Evolutionary conservation across 2,888 invertebrate genomes (phyloP), one percentile per base, ranked within the genome.

Genomic region (Meghimatium bilineatum): DNA sequence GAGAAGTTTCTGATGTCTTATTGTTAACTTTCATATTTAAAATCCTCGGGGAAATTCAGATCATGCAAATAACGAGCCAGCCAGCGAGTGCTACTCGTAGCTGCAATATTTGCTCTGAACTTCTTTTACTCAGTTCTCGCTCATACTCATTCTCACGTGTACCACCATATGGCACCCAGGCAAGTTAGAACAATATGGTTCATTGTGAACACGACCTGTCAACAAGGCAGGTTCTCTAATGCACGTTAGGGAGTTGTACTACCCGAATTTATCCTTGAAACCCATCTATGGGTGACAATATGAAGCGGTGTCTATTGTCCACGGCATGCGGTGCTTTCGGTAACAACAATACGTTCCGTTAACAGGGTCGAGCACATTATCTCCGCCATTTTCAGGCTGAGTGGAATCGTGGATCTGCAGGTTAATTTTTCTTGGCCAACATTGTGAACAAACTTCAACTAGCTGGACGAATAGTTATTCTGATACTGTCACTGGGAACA

Each of bases 121-220:
- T n/a, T 32, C 29, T 26, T 17, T 74, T n/a, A 36, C 36, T 23
- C 56, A 71, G 26, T 36, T 71, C 49, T 56, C 56, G 74, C 29
- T 36, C 63, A 60, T 77, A 60, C 38, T 63, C 77, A 63, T 38
- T 74, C 82, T 75, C 82, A 82, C 82, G 76, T 52, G 76, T 76
- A 36, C 76, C 67, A 76, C 82, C 82, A 82, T 76, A 82, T 76
- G 81, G 74, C 63, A 38, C 63, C 63, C 81, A 81, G 63, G 81
- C 81, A 81, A 81, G 60, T 44, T 63, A 74, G 72, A 81, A 81
- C 72, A 74, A 74, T 74, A 5, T n/a, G 32, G 74, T 52, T 49
- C 74, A 44, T 44, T 63, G 38, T 63, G 81, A 63, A 60, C 74
- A 63, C 74, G 81, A 56, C 72, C 63, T 44, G 81, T 23, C 60